Conservation (phyloP, 2,797 vertebrate species). For the Pseudochromis fuscus region DNA sequence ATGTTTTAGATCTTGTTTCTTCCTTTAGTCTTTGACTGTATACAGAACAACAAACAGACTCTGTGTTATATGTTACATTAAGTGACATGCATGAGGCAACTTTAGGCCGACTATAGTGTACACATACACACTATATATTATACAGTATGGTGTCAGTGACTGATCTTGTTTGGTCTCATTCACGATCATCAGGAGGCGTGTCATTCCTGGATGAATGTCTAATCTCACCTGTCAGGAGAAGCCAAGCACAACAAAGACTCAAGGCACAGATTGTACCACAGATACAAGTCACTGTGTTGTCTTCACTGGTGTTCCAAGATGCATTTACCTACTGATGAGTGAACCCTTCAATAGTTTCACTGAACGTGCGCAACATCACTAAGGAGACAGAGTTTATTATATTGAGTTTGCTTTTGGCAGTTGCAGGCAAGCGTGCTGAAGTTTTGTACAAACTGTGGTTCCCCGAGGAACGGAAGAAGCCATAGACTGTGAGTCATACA, state of each 20-base stretch:
- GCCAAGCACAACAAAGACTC: conserved; percentile 7
- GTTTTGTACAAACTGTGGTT: conserved; percentile 13
- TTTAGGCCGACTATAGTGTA: background rate
- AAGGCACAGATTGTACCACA: conserved; percentile 20
- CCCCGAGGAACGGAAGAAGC: conserved; percentile 43
- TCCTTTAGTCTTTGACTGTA: background rate
- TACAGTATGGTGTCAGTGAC: conserved; percentile 1
- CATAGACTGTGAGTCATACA: conserved; percentile 62
- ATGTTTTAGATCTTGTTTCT: background rate
- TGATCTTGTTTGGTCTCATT: conserved; percentile 21
- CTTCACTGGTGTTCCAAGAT: conserved; percentile 3
- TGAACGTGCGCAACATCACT: background rate
- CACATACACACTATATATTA: background rate
- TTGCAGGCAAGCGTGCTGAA: background rate
- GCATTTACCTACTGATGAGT: background rate
- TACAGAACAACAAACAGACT: background rate
- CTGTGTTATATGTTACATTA: background rate
- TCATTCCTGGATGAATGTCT: conserved; percentile 26
- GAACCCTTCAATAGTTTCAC: background rate
- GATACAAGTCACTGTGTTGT: conserved; percentile 50
- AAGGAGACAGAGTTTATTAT: background rate
- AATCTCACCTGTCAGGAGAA: conserved; percentile 45
- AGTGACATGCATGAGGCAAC: background rate
- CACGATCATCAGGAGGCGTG: background rate
- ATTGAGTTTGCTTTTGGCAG: background rate